Percentiles rank a stretch among this genome's conserved stretches.
Conservation (phyloP, 1,140 invertebrate genomes). For the Trachymyrmex septentrionalis region DNA sequence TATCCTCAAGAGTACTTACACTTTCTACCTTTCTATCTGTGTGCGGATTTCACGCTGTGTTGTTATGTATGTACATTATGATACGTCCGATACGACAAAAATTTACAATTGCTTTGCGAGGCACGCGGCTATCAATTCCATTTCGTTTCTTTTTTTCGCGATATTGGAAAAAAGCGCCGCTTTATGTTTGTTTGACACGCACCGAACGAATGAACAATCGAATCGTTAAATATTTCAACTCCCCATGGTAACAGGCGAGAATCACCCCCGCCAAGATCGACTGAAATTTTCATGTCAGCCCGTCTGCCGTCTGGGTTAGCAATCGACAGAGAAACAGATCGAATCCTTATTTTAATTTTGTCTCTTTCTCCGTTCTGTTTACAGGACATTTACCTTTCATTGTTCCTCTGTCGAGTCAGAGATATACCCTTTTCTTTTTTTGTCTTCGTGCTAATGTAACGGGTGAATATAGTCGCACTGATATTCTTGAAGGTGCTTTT, state of each 20-base stretch:
- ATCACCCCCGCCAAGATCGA: constrained; percentile 6
- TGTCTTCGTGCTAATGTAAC: neutral
- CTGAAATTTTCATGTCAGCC: constrained; percentile 51
- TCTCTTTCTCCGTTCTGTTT: neutral
- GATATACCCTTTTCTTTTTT: neutral
- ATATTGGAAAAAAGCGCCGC: constrained; percentile 1
- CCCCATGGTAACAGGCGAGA: neutral
- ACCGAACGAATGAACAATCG: constrained; percentile 46
- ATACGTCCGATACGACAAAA: constrained; percentile 2
- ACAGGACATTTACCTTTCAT: constrained; percentile 30
- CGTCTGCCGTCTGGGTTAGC: constrained; percentile 27
- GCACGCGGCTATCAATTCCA: constrained; percentile 27
- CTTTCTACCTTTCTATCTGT: constrained; percentile 46
- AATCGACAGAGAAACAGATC: constrained; percentile 19
- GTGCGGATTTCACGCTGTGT: constrained; percentile 26
- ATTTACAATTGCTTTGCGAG: constrained; percentile 43
- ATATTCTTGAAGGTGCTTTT: neutral
- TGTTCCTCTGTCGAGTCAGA: neutral
- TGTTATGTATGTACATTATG: neutral
- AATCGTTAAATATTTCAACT: constrained; percentile 57
- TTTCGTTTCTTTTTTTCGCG: neutral
- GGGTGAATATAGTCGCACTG: neutral
- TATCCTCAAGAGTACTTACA: constrained; percentile 55
- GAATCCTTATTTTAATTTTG: constrained; percentile 29
- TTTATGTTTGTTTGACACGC: constrained; percentile 43